These are phyloP conservation scores for Caenorhabditis auriculariae DNA, from an alignment of 2,888 invertebrate genomes.

Conservation along the genomic window DNA sequence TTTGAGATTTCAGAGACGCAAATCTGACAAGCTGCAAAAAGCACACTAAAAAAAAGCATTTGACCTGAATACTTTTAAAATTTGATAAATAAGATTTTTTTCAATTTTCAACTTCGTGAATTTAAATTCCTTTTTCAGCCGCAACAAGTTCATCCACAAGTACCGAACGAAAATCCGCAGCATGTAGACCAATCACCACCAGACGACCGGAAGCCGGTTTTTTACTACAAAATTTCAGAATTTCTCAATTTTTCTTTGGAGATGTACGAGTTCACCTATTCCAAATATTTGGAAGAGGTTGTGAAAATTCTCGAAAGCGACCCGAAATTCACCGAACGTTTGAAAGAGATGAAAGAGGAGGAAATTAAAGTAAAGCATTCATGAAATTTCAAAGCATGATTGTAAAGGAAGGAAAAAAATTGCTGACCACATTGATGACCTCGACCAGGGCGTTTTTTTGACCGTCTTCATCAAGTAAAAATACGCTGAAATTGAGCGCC, in stretches of 20 bases:
- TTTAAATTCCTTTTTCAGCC: no score
- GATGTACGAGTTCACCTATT: conserved; percentile 58
- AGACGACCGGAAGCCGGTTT: conserved; percentile 20
- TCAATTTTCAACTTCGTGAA: background rate
- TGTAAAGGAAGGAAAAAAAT: conserved; percentile 55
- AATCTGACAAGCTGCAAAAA: no score
- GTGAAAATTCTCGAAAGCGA: conserved; percentile 59
- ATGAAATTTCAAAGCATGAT: background rate
- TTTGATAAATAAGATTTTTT: background rate
- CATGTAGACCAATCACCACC: conserved; percentile 10
- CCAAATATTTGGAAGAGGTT: conserved; percentile 59
- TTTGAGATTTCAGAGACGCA: no score
- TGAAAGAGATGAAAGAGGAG: conserved; percentile 54
- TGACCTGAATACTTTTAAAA: conserved; percentile 1
- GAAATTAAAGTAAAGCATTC: conserved; percentile 54
- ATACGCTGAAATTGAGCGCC: conserved; percentile 54
- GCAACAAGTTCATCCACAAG: no score
- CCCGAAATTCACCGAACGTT: conserved; percentile 54
- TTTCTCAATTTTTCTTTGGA: conserved; percentile 17
- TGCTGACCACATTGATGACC: conserved; percentile 60
- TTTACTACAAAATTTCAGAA: background rate
- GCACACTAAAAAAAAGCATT: background rate
- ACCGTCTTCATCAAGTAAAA: no score
- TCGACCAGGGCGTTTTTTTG: conserved; percentile 46
- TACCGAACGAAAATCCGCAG: no score